phyloP scores from a whole-genome alignment of 2,888 invertebrate species.

The Tiphia femorata region DNA sequence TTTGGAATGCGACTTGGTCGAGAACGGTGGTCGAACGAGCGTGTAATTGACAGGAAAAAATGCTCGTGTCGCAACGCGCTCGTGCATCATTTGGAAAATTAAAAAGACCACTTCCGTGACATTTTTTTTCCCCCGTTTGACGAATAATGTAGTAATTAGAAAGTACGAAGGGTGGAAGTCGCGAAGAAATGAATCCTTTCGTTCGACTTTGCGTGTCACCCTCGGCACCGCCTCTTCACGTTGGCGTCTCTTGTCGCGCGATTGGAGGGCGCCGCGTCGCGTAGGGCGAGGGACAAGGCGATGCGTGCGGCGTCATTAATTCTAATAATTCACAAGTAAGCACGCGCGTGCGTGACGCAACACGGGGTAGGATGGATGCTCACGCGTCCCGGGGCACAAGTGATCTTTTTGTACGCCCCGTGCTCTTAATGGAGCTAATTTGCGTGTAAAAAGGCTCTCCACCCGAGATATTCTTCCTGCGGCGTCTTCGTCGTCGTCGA shows the following conservation, averaged over 20 bases:
- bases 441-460: conserved; percentile 63
- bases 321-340: conserved; percentile 66
- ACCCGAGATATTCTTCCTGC: conserved; percentile 44
- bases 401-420: conserved; percentile 58
- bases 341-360: conserved; percentile 61
- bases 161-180: neutral
- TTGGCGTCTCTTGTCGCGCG: too few species aligned
- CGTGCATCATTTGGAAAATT: too few species aligned
- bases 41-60: too few species aligned
- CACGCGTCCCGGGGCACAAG: conserved; percentile 40
- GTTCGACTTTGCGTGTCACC: too few species aligned
- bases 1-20: too few species aligned
- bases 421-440: conserved; percentile 65
- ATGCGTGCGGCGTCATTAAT: conserved; percentile 66
- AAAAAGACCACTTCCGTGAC: too few species aligned
- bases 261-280: conserved; percentile 51
- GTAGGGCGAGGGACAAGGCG: conserved; percentile 49
- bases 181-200: too few species aligned
- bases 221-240: too few species aligned
- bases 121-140: too few species aligned
- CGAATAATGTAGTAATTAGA: too few species aligned
- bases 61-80: too few species aligned
- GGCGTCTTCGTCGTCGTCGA: conserved; percentile 43
- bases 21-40: too few species aligned
- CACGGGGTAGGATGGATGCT: conserved; percentile 35